Percentiles rank a stretch among this genome's conserved stretches.
These are phyloP conservation scores for Steinernema carpocapsae DNA, from an alignment of 2,888 invertebrate genomes.

Conservation along the genomic window DNA sequence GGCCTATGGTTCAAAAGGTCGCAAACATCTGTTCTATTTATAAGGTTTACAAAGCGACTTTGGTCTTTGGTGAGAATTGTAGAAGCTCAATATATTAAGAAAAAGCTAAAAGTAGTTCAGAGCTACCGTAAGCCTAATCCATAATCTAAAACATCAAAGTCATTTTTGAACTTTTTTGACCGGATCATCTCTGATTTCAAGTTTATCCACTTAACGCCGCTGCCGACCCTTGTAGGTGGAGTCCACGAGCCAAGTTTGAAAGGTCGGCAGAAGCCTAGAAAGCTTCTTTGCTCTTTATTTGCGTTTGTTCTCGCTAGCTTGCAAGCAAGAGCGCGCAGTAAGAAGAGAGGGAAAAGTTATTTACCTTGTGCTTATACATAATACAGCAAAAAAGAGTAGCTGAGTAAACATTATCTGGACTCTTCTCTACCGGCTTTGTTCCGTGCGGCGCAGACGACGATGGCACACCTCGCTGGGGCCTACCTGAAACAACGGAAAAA, in stretches of 20 bases:
- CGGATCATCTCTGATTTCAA: no score
- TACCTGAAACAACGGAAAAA: constrained; percentile 4
- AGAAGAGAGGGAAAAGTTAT: neutral
- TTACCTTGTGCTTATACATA: constrained; percentile 26
- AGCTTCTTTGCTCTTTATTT: neutral
- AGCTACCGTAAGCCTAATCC: no score
- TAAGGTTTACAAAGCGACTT: no score
- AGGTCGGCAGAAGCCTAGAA: neutral
- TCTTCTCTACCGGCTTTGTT: constrained; percentile 7
- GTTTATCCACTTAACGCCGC: no score
- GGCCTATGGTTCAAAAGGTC: neutral
- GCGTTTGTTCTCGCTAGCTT: neutral
- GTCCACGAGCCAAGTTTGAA: neutral
- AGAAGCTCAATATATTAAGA: neutral
- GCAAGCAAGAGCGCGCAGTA: neutral
- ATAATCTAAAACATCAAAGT: neutral
- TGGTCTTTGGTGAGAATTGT: no score
- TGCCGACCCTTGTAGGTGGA: no score
- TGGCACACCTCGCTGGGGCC: neutral
- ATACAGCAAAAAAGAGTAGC: constrained; percentile 32
- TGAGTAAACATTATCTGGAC: constrained; percentile 20
- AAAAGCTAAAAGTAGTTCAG: no score
- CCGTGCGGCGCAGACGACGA: neutral
- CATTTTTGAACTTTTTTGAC: neutral
- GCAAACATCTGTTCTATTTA: no score